Evolutionary conservation across 2,113 vertebrate species (phyloP), one percentile per base, ranked within the genome.

Genomic region (Lanius collurio): DNA sequence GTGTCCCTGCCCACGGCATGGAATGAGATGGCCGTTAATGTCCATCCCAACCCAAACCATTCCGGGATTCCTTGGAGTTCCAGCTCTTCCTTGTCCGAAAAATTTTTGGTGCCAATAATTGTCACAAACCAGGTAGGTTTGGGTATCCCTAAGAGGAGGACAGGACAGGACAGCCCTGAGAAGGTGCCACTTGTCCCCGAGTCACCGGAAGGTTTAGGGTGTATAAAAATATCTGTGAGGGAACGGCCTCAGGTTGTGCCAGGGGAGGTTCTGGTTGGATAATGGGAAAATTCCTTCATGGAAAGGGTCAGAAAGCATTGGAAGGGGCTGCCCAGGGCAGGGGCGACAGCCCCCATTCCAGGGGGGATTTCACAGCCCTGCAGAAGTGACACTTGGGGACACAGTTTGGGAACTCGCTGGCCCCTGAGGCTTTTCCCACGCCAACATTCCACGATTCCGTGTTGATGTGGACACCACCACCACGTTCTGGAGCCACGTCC

Each of bases 381-480:
- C 3, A 0, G 16, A 28, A 1, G 60, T 5, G 46, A 59, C 78
- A 7, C 46, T 4, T 4, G 35, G 35, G n/a, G 62, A 89, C 69
- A 14, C 2, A 0, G 5, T 1, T 53, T 2, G 22, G 10, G 10
- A 65, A 6, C 59, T 20, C 7, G 11, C 22, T 5, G 15, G 13
- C 30, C 28, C 39, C 62, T 0, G 39, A 39, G 35, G 11, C 21
- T 42, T 69, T 16, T 49, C 87, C 87, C 87, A 77, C 87, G 71
- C 87, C 1, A 16, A 9, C 55, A 16, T 18, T 11, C 55, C 87
- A 7, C 0, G n/a, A 15, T 15, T 2, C 15, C 77, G 24, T 0
- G 44, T 0, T 3, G 77, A 16, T 4, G 44, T 7, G 42, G 11
- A 37, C 37, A 37, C 37, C 28, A 13, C 5, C 63, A 10, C 30